These are phyloP conservation scores for Esox niger DNA, from an alignment of 2,113 vertebrate genomes.

Conservation along the genomic window DNA sequence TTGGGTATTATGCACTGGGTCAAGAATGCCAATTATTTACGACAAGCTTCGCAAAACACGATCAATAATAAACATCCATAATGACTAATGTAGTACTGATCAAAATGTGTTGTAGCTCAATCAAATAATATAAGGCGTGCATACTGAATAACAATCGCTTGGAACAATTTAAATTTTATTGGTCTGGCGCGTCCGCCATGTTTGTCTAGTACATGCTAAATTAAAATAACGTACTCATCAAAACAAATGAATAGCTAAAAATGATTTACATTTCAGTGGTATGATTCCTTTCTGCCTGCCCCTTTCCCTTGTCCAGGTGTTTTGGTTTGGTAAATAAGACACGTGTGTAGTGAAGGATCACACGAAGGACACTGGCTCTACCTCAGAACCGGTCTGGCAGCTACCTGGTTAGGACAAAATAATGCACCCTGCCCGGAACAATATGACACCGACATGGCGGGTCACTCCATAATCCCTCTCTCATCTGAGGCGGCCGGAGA, in stretches of 20 bases:
- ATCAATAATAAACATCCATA: too few species aligned
- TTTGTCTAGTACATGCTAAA: too few species aligned
- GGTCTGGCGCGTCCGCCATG: too few species aligned
- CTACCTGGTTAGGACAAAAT: conserved; percentile 86
- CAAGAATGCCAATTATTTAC: too few species aligned
- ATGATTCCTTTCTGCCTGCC: not conserved
- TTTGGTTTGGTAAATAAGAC: conserved; percentile 10
- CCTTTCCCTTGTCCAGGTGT: too few species aligned
- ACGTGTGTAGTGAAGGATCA: conserved; percentile 62
- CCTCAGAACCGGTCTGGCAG: conserved; percentile 75
- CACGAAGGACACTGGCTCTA: conserved; percentile 76
- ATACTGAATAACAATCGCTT: too few species aligned
- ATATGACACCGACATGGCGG: conserved; percentile 96
- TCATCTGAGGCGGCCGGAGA: conserved; percentile 94
- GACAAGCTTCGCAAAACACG: too few species aligned
- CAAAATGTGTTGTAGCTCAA: too few species aligned
- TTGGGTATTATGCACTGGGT: too few species aligned
- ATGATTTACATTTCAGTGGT: not conserved
- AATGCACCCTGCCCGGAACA: conserved; percentile 93
- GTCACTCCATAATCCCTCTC: conserved; percentile 97
- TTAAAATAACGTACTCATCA: not conserved
- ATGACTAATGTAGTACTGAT: too few species aligned
- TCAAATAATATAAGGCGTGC: too few species aligned
- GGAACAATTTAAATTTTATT: too few species aligned
- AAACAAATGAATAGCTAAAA: not conserved